Conservation (phyloP, 2,113 vertebrate genomes). For the Meles meles region DNA sequence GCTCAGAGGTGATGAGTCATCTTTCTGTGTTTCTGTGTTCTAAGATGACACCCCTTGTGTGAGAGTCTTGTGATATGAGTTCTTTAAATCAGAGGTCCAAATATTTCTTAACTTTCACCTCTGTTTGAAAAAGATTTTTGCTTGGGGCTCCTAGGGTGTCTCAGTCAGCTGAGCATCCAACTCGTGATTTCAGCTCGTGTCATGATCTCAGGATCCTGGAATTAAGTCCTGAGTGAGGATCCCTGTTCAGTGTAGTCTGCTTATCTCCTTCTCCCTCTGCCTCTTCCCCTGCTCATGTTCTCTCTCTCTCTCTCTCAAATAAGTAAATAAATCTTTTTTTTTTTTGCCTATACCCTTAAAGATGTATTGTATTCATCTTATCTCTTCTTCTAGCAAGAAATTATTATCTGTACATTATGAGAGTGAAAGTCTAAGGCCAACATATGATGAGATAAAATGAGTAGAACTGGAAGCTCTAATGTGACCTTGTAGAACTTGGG, state of each 20-base stretch:
- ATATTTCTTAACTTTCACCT: not conserved
- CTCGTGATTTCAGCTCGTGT: not conserved
- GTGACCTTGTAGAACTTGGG: not conserved
- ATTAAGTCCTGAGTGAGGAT: not conserved
- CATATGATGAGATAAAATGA: not conserved
- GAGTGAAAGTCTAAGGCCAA: not conserved
- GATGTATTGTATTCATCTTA: not conserved
- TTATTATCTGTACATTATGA: not conserved
- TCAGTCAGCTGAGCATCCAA: not conserved
- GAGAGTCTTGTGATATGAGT: not conserved
- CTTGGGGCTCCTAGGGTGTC: not conserved
- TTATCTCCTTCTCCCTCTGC: not conserved
- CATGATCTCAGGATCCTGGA: not conserved
- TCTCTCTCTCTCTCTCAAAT: not conserved
- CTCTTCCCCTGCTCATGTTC: not conserved
- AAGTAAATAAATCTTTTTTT: not conserved
- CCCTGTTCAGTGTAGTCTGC: not conserved
- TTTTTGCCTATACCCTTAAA: not conserved
- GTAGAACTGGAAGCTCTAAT: not conserved
- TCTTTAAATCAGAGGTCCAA: constrained; percentile 21
- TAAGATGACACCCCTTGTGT: not conserved
- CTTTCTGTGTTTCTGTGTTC: not conserved
- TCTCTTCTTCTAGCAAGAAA: not conserved
- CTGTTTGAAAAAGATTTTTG: not conserved
- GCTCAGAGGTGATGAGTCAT: not conserved